Evolutionary conservation across 1,140 invertebrate genomes (phyloP), one percentile per base, ranked within the genome.

Genomic region (Anagrus nilaparvatae): DNA sequence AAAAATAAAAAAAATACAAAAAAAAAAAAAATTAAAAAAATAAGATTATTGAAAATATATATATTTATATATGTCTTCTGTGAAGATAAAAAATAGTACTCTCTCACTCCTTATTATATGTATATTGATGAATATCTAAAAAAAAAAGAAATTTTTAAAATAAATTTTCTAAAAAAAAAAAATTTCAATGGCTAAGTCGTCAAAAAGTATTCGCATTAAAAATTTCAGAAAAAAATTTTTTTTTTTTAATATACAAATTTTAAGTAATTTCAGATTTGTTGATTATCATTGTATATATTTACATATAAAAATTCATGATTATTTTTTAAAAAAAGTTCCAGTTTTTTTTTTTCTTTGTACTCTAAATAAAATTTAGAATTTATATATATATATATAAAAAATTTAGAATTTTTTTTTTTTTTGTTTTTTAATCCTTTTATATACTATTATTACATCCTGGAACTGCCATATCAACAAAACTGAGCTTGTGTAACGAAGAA

Each of bases 1-100:
- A n/a, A n/a, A n/a, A n/a, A n/a, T n/a, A n/a, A n/a, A n/a, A n/a
- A n/a, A n/a, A n/a, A n/a, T n/a, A n/a, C n/a, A n/a, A n/a, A n/a
- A n/a, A n/a, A n/a, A n/a, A n/a, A n/a, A n/a, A n/a, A n/a, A n/a
- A n/a, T n/a, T n/a, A n/a, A n/a, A n/a, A n/a, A n/a, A n/a, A n/a
- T n/a, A n/a, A 67, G 62, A 70, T 65, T 67, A 69, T 67, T n/a
- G 58, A 68, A 67, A 69, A 67, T 69, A 70, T 70, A n/a, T n/a
- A 69, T 70, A 68, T 69, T 69, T 70, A 68, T 67, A 66, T 68
- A 67, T 72, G 67, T 73, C 71, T 74, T 74, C 72, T 73, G 68
- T 73, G 72, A 74, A 74, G 71, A 73, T 72, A 63, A 60, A 63
- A 66, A 65, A 68, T 67, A 67, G 63, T 65, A 66, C 60, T 64